Base-by-base conservation (phyloP, 2,888 invertebrate genomes). In the Atethmia centrago region DNA sequence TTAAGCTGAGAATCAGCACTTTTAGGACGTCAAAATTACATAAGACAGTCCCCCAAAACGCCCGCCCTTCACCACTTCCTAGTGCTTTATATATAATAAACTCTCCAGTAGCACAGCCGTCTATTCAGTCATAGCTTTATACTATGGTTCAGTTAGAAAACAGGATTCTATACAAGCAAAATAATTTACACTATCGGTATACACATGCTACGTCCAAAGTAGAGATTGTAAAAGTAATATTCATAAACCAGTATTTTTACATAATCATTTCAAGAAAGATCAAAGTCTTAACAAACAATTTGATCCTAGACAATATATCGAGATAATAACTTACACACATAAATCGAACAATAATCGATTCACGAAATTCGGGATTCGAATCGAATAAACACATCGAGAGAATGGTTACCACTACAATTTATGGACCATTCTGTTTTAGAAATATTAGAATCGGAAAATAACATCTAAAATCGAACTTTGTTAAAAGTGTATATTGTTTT, bases 281-380 rank as follows among this genome's bases (percentile, higher is more conserved):
- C 4, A 31, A n/a, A 16, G 25, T 61, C 8, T 56, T 36, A 3
- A 28, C 16, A 80, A 76, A 85, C 59, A 58, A 61, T 45, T 74
- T 31, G 61, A 76, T 65, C 3, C 55, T n/a, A 61, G 12, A 58
- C 21, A 42, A 70, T 70, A 74, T 76, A 76, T 70, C 36, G 76
- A 63, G 36, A 71, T 69, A 55, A 45, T 75, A 74, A 75, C 69
- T 68, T 61, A 68, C 66, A 59, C 19, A 56, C 61, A 84, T 75
- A 84, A 85, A 85, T 85, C 55, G 64, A 65, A 59, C 7, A 64
- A 63, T 67, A 77, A 87, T 83, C 68, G 79, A 82, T 79, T 74
- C 62, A 62, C 65, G 40, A 79, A 79, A 85, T 71, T 67, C 67
- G 40, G 72, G 36, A 72, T 74, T 58, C 45, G 51, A 68, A 77